Percentiles rank a stretch among this genome's conserved stretches.
These are phyloP conservation scores for Rhingia rostrata DNA, from an alignment of 2,888 invertebrate species.

Conservation along the genomic window DNA sequence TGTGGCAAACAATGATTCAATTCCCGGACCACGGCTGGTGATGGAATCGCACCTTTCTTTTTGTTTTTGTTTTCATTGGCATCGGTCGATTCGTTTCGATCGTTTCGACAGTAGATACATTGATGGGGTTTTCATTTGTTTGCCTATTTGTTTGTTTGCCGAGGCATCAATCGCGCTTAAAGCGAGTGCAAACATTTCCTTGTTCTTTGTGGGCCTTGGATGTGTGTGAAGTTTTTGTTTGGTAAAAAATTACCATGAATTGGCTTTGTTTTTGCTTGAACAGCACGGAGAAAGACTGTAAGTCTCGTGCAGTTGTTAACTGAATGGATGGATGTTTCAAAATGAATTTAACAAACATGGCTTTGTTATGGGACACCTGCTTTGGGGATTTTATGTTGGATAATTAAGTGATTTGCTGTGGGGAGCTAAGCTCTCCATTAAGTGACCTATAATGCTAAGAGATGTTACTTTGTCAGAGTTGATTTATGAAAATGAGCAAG, in stretches of 20 bases:
- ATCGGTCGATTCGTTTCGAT: slow-evolving; percentile 34
- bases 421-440: neutral
- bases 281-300: neutral
- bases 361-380: slow-evolving; percentile 54
- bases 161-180: slow-evolving; percentile 71
- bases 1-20: slow-evolving; percentile 59
- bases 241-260: slow-evolving; percentile 27
- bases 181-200: slow-evolving; percentile 66
- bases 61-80: slow-evolving; percentile 64
- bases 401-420: neutral
- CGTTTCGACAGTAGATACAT: slow-evolving; percentile 53
- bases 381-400: neutral
- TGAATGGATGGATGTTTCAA: slow-evolving; percentile 52
- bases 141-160: slow-evolving; percentile 63
- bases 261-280: slow-evolving; percentile 10
- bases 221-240: slow-evolving; percentile 10
- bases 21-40: slow-evolving; percentile 27
- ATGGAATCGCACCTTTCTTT: slow-evolving; percentile 56
- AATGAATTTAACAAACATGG: slow-evolving; percentile 54
- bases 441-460: neutral
- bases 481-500: too few species aligned
- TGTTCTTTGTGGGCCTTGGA: slow-evolving; percentile 43
- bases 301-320: slow-evolving; percentile 1
- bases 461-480: neutral
- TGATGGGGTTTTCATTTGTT: slow-evolving; percentile 68